These are phyloP conservation scores for Anomalospiza imberbis DNA, from an alignment of 2,797 vertebrate species.

Conservation along the genomic window DNA sequence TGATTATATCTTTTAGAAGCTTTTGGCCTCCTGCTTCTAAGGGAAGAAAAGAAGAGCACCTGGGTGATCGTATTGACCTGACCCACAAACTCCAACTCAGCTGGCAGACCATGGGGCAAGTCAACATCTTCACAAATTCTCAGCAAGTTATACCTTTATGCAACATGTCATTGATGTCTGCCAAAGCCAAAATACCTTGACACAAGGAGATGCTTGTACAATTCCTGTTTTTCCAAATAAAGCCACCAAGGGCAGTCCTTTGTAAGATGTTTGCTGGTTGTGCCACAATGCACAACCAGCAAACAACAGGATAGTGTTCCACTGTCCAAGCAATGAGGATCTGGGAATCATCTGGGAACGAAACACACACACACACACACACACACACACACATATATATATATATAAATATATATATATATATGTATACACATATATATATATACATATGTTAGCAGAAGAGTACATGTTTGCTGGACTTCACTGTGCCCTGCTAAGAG, in stretches of 20 bases:
- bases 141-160: neutral
- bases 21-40: neutral
- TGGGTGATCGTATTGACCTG: neutral
- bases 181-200: neutral
- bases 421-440: too few species aligned
- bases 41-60: neutral
- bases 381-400: fast-evolving
- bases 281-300: neutral
- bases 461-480: neutral
- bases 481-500: neutral
- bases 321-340: neutral
- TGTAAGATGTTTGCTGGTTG: neutral
- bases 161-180: neutral
- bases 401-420: too few species aligned
- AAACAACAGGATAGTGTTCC: neutral
- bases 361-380: too few species aligned
- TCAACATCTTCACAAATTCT: neutral
- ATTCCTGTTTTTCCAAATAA: neutral
- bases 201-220: neutral
- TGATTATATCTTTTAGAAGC: neutral
- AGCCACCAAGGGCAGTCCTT: neutral
- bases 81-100: neutral
- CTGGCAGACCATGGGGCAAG: neutral
- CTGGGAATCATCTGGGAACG: neutral
- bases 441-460: neutral